Percentiles rank a stretch among this genome's conserved stretches.
Evolutionary conservation across 1,140 invertebrate genomes (phyloP).

Genomic region (Dolichoris vasculosae): DNA sequence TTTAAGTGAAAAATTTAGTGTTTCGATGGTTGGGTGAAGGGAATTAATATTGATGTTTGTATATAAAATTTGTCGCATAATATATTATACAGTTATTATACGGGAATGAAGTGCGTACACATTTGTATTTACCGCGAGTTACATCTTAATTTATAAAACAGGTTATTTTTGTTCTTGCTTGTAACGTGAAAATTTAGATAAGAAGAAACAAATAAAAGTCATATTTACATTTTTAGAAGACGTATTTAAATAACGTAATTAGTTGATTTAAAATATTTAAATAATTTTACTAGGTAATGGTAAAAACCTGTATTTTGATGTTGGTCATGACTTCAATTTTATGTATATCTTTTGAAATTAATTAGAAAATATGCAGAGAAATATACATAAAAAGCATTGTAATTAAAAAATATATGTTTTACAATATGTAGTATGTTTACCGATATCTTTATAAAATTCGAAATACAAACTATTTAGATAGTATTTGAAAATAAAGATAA

Average conservation of each 20-base stretch:
- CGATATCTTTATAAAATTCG: neutral
- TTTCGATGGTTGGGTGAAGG: neutral
- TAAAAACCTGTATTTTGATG: no score
- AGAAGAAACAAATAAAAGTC: neutral
- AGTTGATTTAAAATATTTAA: neutral
- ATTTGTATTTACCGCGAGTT: neutral
- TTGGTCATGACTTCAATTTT: neutral
- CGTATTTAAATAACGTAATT: neutral
- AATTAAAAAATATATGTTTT: neutral
- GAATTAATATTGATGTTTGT: constrained; percentile 30
- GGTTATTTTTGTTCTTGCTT: neutral
- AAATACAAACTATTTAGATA: neutral
- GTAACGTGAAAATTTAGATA: neutral
- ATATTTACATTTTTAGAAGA: neutral
- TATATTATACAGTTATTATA: constrained; percentile 7
- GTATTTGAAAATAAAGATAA: neutral
- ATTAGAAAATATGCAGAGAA: neutral
- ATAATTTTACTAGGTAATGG: no score
- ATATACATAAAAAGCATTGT: neutral
- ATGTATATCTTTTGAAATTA: neutral
- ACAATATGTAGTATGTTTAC: neutral
- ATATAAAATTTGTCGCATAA: constrained; percentile 26
- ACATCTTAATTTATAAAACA: constrained; percentile 7
- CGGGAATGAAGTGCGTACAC: neutral
- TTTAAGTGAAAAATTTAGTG: constrained; percentile 37